Percentiles rank a stretch among this genome's conserved stretches.
Evolutionary conservation across 2,888 invertebrate genomes (phyloP).

Genomic region (Ormyrus pomaceus): DNA sequence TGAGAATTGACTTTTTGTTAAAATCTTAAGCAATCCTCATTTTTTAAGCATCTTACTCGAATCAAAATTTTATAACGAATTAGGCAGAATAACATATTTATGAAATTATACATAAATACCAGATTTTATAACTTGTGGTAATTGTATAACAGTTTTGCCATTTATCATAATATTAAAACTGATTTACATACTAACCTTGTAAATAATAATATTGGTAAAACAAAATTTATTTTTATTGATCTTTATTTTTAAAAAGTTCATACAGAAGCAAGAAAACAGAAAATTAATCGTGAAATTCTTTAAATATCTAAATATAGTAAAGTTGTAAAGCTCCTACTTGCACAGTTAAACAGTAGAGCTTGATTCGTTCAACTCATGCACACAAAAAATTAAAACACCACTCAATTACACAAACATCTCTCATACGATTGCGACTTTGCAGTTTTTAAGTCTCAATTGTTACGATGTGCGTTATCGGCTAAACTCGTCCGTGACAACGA

Average conservation of each 20-base stretch:
- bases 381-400: conserved; percentile 36
- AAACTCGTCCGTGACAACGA: conserved; percentile 34
- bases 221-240: too few species aligned
- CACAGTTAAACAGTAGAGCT: conserved; percentile 42
- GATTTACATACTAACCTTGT: too few species aligned
- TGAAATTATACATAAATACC: too few species aligned
- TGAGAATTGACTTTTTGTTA: too few species aligned
- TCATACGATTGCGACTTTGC: conserved; percentile 9
- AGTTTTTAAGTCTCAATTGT: conserved; percentile 29
- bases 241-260: not conserved
- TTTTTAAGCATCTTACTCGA: too few species aligned
- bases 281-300: not conserved
- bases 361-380: conserved; percentile 2
- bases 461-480: conserved; percentile 31
- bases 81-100: not conserved
- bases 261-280: not conserved
- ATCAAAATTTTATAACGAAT: not conserved
- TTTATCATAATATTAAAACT: too few species aligned
- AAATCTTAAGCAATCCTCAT: too few species aligned
- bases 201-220: too few species aligned
- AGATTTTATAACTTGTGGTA: too few species aligned
- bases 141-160: too few species aligned
- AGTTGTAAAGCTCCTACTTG: not conserved
- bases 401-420: conserved; percentile 20
- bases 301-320: not conserved